Evolutionary conservation across 2,888 invertebrate species (phyloP).

Genomic region (Mythimna impura): DNA sequence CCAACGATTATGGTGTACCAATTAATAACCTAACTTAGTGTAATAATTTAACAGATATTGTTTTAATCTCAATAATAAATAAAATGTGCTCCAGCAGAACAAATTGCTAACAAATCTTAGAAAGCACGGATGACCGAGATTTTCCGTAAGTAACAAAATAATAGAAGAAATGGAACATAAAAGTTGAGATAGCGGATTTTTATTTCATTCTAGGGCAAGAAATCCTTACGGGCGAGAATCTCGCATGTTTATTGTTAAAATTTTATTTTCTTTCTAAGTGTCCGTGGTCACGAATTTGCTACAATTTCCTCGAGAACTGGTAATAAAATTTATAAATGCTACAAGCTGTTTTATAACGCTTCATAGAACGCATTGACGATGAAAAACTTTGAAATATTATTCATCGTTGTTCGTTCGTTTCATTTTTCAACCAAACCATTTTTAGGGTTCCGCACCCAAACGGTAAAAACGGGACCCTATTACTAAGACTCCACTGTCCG

Average conservation of each 20-base stretch:
- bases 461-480: too few relatives aligned
- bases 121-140: conserved; percentile 7
- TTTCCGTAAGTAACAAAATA: conserved; percentile 16
- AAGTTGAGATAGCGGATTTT: conserved; percentile 31
- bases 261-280: conserved; percentile 48
- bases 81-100: background rate
- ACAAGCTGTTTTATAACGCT: conserved; percentile 6
- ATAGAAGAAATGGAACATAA: conserved; percentile 20
- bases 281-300: conserved; percentile 44
- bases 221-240: conserved; percentile 30
- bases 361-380: background rate
- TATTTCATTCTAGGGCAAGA: conserved; percentile 35
- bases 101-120: conserved; percentile 1
- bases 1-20: too few relatives aligned
- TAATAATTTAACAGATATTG: background rate
- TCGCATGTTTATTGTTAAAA: conserved; percentile 56
- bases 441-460: too few relatives aligned
- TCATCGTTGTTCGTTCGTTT: background rate
- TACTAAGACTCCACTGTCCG: too few relatives aligned
- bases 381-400: background rate
- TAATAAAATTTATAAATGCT: conserved; percentile 31
- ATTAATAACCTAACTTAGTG: too few relatives aligned
- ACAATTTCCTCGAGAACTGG: conserved; percentile 26
- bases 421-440: too few relatives aligned
- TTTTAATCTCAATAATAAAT: background rate